Percentiles rank a stretch among this genome's conserved stretches.
Conservation (phyloP, 2,113 vertebrate genomes). For the Microtus pennsylvanicus region DNA sequence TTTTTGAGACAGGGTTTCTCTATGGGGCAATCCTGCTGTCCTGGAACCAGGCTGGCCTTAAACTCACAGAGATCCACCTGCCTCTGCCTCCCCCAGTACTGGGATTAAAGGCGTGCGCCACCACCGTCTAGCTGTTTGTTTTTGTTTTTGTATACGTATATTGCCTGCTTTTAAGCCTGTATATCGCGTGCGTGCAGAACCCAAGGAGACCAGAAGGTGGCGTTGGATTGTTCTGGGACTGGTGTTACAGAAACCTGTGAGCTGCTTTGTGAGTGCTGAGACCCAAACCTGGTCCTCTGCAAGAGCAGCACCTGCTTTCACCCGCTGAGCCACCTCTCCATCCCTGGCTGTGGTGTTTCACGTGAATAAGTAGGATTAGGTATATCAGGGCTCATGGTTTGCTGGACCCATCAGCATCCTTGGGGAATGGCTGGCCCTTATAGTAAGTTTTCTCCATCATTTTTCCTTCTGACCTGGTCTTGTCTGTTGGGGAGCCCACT, state of each 20-base stretch:
- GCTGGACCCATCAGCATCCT: background rate
- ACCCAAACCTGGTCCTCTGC: background rate
- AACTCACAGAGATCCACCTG: background rate
- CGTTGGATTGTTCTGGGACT: background rate
- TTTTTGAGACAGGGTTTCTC: background rate
- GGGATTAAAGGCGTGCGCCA: background rate
- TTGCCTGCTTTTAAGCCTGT: background rate
- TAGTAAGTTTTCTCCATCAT: background rate
- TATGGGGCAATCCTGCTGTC: too few relatives aligned
- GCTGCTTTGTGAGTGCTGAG: background rate
- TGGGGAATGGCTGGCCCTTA: background rate
- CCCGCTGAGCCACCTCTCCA: background rate
- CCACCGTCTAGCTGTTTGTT: background rate
- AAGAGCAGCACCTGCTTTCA: background rate
- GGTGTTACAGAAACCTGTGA: background rate
- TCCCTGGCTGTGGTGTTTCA: fast-evolving
- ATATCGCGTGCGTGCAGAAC: background rate
- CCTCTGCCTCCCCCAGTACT: background rate
- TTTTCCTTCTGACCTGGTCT: background rate
- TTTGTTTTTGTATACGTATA: background rate
- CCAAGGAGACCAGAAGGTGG: background rate
- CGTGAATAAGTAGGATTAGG: fast-evolving
- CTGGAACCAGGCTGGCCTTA: background rate
- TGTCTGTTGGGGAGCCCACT: background rate
- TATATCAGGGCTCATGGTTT: background rate